These are phyloP conservation scores for Ifrita kowaldi DNA, from an alignment of 2,113 vertebrate genomes.

Conservation along the genomic window DNA sequence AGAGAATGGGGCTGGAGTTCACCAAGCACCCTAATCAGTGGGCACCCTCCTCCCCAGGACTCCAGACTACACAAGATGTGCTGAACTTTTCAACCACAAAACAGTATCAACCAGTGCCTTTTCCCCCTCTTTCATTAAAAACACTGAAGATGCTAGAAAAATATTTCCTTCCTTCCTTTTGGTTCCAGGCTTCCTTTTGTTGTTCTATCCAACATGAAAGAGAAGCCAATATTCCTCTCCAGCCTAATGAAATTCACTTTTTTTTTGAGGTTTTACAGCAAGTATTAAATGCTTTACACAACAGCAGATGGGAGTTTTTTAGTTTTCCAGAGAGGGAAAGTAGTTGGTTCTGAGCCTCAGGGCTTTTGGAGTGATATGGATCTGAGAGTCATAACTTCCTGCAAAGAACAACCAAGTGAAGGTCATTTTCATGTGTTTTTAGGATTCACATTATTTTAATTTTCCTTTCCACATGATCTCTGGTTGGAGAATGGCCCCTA, in stretches of 20 bases:
- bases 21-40: neutral
- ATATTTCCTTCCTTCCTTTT: neutral
- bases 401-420: slow-evolving; percentile 1
- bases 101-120: neutral
- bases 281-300: neutral
- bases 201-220: neutral
- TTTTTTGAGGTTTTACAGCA: neutral
- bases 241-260: neutral
- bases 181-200: neutral
- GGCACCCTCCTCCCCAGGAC: neutral
- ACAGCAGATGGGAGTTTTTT: neutral
- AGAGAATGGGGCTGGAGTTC: neutral
- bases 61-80: neutral
- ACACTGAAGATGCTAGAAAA: neutral
- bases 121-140: neutral
- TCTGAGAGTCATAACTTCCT: slow-evolving; percentile 6
- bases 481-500: neutral
- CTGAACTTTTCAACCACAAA: neutral
- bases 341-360: neutral
- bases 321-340: slow-evolving; percentile 8
- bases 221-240: neutral
- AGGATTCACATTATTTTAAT: neutral
- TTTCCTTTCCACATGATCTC: neutral
- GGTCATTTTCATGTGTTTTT: neutral
- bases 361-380: neutral